Evolutionary conservation across 2,113 vertebrate genomes (phyloP).

Genomic region (Naja naja): DNA sequence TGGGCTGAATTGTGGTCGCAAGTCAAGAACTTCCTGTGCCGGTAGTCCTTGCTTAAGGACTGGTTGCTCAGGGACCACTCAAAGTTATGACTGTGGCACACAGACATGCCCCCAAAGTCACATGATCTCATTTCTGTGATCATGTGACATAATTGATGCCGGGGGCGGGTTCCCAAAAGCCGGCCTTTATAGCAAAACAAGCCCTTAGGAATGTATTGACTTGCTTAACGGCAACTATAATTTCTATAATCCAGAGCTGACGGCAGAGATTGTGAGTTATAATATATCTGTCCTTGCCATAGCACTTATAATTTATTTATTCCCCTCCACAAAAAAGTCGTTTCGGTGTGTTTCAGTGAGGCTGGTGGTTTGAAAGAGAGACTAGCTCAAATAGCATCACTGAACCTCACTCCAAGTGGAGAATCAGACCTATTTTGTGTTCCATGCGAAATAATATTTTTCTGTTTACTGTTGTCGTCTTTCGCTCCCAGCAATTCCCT

Average conservation of each 20-base stretch:
- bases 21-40: too few relatives aligned
- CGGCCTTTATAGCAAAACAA: not conserved
- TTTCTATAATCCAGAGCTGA: not conserved
- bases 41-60: too few relatives aligned
- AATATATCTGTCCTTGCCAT: not conserved
- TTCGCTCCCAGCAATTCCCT: not conserved
- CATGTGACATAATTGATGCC: too few relatives aligned
- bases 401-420: not conserved
- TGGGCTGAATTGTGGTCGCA: too few relatives aligned
- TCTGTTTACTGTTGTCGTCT: not conserved
- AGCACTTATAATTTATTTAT: not conserved
- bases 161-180: too few relatives aligned
- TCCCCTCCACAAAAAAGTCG: not conserved
- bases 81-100: too few relatives aligned
- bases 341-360: too few relatives aligned
- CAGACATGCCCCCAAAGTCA: too few relatives aligned
- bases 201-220: not conserved
- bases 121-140: too few relatives aligned
- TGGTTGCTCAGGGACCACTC: too few relatives aligned
- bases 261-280: not conserved
- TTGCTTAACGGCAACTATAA: not conserved
- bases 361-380: not conserved
- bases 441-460: not conserved
- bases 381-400: too few relatives aligned
- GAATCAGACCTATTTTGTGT: not conserved